phyloP scores from a whole-genome alignment of 2,888 invertebrate species.

The Phalera bucephala region DNA sequence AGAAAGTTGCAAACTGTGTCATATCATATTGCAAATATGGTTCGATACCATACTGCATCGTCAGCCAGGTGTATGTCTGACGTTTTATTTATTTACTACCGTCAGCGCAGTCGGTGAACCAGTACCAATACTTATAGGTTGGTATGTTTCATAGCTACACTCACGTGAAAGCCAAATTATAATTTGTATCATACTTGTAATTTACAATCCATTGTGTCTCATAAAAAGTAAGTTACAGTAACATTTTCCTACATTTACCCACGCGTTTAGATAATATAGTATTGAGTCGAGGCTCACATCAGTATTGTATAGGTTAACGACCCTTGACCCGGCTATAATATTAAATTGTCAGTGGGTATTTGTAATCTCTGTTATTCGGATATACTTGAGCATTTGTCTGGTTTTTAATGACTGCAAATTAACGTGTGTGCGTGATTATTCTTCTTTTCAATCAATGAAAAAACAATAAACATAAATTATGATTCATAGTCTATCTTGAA shows the following conservation, averaged over 20 bases:
- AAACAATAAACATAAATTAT: no score
- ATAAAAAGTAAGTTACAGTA: background rate
- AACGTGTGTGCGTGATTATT: no score
- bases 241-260: background rate
- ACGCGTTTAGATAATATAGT: background rate
- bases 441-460: no score
- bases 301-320: background rate
- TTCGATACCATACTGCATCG: constrained; percentile 48
- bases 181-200: constrained; percentile 2
- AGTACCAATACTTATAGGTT: background rate
- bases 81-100: constrained; percentile 40
- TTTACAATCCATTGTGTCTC: constrained; percentile 1
- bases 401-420: background rate
- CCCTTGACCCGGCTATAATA: background rate
- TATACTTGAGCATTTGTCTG: background rate
- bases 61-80: constrained; percentile 26
- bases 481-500: no score
- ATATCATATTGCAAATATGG: constrained; percentile 44
- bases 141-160: no score
- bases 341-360: background rate
- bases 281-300: background rate
- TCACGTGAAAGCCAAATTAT: constrained; percentile 43
- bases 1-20: constrained; percentile 13
- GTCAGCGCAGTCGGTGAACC: constrained; percentile 38
- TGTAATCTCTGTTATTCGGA: background rate